phyloP scores from a whole-genome alignment of 2,797 vertebrate genomes.

The Clarias laeviceps region DNA sequence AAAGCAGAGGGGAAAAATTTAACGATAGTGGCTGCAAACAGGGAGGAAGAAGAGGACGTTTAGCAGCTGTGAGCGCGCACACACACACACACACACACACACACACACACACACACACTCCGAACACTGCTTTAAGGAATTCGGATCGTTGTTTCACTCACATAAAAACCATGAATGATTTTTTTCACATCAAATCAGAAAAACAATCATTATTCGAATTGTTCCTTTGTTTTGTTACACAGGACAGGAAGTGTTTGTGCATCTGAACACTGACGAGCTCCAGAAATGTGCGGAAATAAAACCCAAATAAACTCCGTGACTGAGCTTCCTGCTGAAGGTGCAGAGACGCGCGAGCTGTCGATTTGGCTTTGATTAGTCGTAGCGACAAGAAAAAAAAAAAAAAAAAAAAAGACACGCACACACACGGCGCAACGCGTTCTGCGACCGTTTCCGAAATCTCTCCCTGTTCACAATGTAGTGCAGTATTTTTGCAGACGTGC shows the following conservation, averaged over 20 bases:
- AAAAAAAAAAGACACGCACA: not conserved
- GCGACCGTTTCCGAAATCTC: not conserved
- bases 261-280: conserved; percentile 75
- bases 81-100: conserved; percentile 67
- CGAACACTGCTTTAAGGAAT: conserved; percentile 1
- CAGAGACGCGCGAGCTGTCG: conserved; percentile 33
- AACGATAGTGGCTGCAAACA: conserved; percentile 36
- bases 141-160: not conserved
- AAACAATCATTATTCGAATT: conserved; percentile 71
- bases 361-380: conserved; percentile 50
- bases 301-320: conserved; percentile 48
- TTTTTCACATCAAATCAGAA: conserved; percentile 60
- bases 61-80: conserved; percentile 68
- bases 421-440: not conserved
- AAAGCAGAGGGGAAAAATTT: conserved; percentile 62
- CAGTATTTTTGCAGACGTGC: not conserved
- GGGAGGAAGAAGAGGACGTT: conserved; percentile 39
- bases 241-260: conserved; percentile 79
- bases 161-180: not conserved
- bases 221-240: conserved; percentile 74
- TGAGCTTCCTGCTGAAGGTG: conserved; percentile 74
- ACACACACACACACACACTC: conserved; percentile 69
- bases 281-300: conserved; percentile 41
- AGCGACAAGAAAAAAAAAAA: not conserved
- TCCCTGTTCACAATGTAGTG: not conserved